Evolutionary conservation across 2,888 invertebrate genomes (phyloP).

Genomic region (Euphydryas editha): DNA sequence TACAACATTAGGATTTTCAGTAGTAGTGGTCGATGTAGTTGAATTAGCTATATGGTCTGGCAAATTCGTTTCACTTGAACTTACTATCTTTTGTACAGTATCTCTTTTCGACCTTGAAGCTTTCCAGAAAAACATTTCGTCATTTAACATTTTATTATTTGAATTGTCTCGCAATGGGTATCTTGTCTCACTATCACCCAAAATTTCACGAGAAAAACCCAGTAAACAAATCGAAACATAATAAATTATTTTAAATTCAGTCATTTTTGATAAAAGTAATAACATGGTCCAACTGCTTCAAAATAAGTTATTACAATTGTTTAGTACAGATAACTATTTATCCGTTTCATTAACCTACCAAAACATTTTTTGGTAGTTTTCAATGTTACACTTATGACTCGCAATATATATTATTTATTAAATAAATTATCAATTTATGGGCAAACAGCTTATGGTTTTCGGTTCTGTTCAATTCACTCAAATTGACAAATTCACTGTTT

Average conservation of each 20-base stretch:
- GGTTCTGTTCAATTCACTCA: no score
- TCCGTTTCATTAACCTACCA: background rate
- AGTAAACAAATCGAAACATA: slow-evolving; percentile 35
- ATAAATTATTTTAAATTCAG: slow-evolving; percentile 27
- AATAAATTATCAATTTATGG: background rate
- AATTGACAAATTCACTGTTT: no score
- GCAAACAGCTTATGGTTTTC: background rate
- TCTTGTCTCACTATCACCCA: slow-evolving; percentile 19
- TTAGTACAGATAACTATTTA: background rate
- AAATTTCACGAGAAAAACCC: slow-evolving; percentile 13
- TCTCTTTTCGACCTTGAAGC: slow-evolving; percentile 64
- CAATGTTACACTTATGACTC: background rate
- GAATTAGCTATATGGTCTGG: slow-evolving; percentile 47
- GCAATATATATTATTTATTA: background rate
- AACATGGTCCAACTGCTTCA: background rate
- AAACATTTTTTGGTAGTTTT: background rate
- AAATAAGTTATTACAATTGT: background rate
- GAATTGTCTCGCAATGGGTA: slow-evolving; percentile 4
- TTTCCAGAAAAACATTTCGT: slow-evolving; percentile 29
- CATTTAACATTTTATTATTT: slow-evolving; percentile 11
- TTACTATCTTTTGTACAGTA: slow-evolving; percentile 52
- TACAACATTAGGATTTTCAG: slow-evolving; percentile 59
- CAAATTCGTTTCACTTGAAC: slow-evolving; percentile 61
- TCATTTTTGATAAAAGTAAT: slow-evolving; percentile 28
- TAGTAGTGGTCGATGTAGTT: slow-evolving; percentile 48